These are phyloP conservation scores for Rhea pennata DNA, from an alignment of 2,113 vertebrate species.

Conservation along the genomic window DNA sequence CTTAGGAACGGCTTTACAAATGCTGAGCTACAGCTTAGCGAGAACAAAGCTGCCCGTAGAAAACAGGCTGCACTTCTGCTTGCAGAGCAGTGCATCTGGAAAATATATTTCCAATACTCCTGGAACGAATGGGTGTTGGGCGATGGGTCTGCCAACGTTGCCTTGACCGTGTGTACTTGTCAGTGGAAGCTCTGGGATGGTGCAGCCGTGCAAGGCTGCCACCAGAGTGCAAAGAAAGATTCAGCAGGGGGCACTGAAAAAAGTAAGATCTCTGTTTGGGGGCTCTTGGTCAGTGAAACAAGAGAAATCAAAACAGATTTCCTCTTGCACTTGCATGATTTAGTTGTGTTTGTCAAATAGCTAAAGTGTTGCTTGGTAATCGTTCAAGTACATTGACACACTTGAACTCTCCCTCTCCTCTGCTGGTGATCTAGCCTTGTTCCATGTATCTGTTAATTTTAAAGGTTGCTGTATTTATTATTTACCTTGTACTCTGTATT, in stretches of 20 bases:
- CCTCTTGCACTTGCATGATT: neutral
- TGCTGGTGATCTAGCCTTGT: neutral
- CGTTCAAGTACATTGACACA: neutral
- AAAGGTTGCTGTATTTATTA: neutral
- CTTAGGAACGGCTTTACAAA: neutral
- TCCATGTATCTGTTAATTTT: neutral
- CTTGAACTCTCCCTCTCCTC: neutral
- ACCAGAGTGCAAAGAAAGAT: neutral
- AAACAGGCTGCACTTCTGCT: neutral
- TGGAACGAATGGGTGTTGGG: neutral
- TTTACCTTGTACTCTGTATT: neutral
- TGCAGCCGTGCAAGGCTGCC: fast-evolving
- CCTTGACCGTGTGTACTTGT: neutral
- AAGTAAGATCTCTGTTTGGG: neutral
- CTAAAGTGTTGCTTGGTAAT: neutral
- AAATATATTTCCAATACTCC: neutral
- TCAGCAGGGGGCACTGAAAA: neutral
- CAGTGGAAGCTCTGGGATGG: neutral
- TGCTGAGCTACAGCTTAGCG: neutral
- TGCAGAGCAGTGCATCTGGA: neutral
- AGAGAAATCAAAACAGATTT: conserved; percentile 37
- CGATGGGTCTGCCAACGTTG: neutral
- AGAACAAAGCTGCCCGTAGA: neutral
- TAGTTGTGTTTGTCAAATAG: conserved; percentile 3
- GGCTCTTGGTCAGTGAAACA: neutral